Conservation (phyloP, 2,113 vertebrate species). For the Erpornis zantholeuca region DNA sequence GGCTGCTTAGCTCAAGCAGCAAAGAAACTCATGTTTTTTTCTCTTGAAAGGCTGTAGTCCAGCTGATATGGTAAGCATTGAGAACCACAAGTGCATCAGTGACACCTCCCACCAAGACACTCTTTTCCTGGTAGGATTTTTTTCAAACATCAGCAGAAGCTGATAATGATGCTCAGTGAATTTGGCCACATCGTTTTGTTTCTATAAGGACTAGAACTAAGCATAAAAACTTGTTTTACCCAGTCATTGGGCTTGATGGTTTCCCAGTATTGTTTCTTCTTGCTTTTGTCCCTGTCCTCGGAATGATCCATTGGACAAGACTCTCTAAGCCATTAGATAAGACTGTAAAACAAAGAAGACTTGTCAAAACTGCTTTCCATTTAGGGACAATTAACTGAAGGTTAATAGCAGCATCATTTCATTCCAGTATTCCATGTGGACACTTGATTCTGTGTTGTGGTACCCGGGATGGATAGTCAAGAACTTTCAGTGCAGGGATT, state of each 20-base stretch:
- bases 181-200: neutral
- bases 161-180: neutral
- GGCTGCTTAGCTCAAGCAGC: neutral
- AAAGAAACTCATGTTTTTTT: neutral
- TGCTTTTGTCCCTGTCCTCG: neutral
- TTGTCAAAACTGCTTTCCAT: neutral
- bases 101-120: neutral
- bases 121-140: neutral
- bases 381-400: neutral
- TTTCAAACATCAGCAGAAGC: neutral
- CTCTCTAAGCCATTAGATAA: neutral
- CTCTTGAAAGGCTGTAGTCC: neutral
- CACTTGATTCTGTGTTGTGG: neutral
- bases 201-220: neutral
- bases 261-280: neutral
- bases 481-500: neutral
- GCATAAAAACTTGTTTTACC: neutral
- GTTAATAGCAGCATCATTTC: neutral
- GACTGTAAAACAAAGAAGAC: neutral
- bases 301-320: neutral
- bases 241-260: neutral
- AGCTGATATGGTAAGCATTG: neutral
- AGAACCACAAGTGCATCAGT: neutral
- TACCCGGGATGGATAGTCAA: neutral
- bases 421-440: neutral